Percentiles rank a stretch among this genome's conserved stretches.
phyloP scores from a whole-genome alignment of 2,113 vertebrate species.

The Bostrychus sinensis region DNA sequence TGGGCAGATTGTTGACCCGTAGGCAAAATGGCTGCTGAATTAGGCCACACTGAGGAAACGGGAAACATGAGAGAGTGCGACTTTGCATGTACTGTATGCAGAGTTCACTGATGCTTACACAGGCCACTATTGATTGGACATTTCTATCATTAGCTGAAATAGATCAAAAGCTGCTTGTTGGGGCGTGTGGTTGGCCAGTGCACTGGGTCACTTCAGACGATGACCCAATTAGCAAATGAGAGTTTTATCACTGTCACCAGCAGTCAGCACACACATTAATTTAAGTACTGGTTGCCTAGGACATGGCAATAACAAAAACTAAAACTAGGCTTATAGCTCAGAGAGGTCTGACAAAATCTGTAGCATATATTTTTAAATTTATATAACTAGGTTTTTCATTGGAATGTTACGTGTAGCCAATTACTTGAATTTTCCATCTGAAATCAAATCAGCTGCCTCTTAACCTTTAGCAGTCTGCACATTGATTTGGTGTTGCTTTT shows the following conservation, averaged over 20 bases:
- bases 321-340: background rate
- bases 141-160: conserved; percentile 55
- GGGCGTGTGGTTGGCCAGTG: conserved; percentile 24
- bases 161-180: conserved; percentile 36
- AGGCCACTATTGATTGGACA: conserved; percentile 57
- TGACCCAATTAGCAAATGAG: conserved; percentile 47
- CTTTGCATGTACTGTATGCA: conserved; percentile 14
- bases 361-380: background rate
- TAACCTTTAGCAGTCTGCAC: too few species aligned
- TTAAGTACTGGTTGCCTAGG: background rate
- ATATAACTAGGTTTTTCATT: background rate
- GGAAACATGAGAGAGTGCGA: background rate
- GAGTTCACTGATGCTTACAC: conserved; percentile 35
- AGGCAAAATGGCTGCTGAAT: conserved; percentile 42
- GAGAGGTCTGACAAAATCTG: background rate
- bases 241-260: conserved; percentile 26
- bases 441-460: too few species aligned
- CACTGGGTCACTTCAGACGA: conserved; percentile 45
- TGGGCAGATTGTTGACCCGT: conserved; percentile 45
- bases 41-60: conserved; percentile 42
- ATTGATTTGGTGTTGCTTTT: background rate
- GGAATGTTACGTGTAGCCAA: background rate
- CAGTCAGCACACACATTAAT: background rate
- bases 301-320: background rate
- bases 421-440: too few species aligned